Conservation (phyloP, 2,113 vertebrate genomes). For the Microcebus tavaratra region DNA sequence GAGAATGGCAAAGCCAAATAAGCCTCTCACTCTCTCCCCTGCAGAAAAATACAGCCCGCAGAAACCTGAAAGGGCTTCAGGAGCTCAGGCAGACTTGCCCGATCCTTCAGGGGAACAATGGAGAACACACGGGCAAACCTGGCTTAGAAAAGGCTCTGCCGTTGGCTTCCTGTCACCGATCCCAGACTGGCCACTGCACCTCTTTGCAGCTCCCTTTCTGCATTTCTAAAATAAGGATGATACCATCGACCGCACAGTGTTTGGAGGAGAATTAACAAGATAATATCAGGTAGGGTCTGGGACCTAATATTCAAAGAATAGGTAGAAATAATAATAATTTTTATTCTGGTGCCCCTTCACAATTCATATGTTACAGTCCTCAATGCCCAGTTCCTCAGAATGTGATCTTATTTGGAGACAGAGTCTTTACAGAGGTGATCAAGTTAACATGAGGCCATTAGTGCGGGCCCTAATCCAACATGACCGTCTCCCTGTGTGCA, state of each 20-base stretch:
- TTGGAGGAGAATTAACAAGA: not conserved
- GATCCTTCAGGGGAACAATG: not conserved
- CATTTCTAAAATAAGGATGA: not conserved
- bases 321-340: not conserved
- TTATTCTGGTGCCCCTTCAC: not conserved
- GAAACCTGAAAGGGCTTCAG: not conserved
- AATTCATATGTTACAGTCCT: not conserved
- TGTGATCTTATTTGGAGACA: not conserved
- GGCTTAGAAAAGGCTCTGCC: not conserved
- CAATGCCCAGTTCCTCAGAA: not conserved
- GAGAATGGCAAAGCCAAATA: conserved; percentile 9
- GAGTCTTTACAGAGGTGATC: not conserved
- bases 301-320: not conserved
- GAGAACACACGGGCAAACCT: not conserved
- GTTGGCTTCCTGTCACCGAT: not conserved
- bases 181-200: fast-evolving
- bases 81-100: not conserved
- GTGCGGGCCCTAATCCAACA: not conserved
- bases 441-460: not conserved
- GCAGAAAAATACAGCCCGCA: not conserved
- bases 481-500: no score
- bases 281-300: not conserved
- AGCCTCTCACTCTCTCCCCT: not conserved
- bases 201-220: not conserved
- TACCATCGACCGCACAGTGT: no score